Evolutionary conservation across 2,888 invertebrate genomes (phyloP), one percentile per base, ranked within the genome.

Genomic region (Syritta pipiens): DNA sequence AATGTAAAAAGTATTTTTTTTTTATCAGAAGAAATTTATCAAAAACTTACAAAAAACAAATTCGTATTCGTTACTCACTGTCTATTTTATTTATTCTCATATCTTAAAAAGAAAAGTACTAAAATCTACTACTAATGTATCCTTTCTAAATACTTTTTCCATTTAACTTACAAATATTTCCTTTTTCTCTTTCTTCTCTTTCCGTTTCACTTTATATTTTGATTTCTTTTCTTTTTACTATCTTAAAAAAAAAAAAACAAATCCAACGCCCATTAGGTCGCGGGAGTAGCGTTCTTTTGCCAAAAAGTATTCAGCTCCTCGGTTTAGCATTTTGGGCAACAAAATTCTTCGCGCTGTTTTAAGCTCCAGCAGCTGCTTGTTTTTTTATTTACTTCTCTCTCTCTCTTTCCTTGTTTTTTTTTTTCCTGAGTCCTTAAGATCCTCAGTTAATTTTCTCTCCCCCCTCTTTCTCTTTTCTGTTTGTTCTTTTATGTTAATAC

Each of bases 281-380:
- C 84, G 88, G 88, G 83, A 87, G 84, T 86, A 85, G 86, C 83
- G 84, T 85, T 85, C 85, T 84, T 83, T 84, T 86, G 84, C 85
- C 88, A 84, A 86, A 85, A 84, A 83, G 84, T 83, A 85, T 86
- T 83, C 86, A 87, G 84, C 84, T 87, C 82, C 84, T 88, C 86
- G 86, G 86, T 85, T 85, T 89, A 85, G 85, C 87, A 85, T 87
- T 89, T 83, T 83, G 83, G 84, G 84, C 86, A 83, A 30, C 37
- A 59, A 51, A 59, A 53, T 71, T 77, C 76, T 71, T 55, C 62
- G 76, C 57, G 40, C 42, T 57, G 24, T 76, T 63, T 35, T 71
- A 77, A 32, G 24, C 37, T 48, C 37, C 62, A 68, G 60, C 44
- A 28, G 42, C 68, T 69, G 62, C 48, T 46, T 65, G 26, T 20